Base-by-base conservation (phyloP, 2,113 vertebrate species). In the Apistogramma diplotaenia region DNA sequence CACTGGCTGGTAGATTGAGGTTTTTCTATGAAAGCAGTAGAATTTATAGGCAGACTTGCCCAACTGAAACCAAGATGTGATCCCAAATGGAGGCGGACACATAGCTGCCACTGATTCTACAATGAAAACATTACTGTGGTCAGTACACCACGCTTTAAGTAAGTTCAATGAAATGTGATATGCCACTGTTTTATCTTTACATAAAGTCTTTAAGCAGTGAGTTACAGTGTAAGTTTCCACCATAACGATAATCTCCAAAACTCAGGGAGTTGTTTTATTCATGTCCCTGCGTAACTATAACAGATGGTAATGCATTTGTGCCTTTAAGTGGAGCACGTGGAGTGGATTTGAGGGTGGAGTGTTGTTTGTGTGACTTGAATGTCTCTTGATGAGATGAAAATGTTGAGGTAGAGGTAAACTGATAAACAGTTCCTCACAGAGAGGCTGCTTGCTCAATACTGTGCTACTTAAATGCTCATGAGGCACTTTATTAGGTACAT, bases 401-500 rank as follows among this genome's bases (percentile, higher is more conserved):
- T 67, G 29, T 51, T 91, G 89, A 91, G 87, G 91, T 90, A 93
- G 89, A 77, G 67, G 35, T 65, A 58, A 79, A 74, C 71, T 31
- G 31, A 79, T 31, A 27, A 15, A 70, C 29, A 46, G 51, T 43
- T 49, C 16, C 23, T 79, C n/a, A 9, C 7, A 23, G 73, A 83
- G 31, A 62, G 29, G 33, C 31, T 43, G 9, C 35, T 58, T 70
- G 19, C 21, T 83, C 11, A 72, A 18, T 55, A 77, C 29, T 58
- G 40, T 49, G 13, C 23, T 67, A 67, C 23, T 29, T 29, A 0
- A 5, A 49, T 4, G 4, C 13, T 35, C 33, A 35, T 35, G 33
- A 35, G 33, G 11, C 21, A 65, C 43, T 65, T 43, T 65, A 70
- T 67, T 46, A 67, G 61, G 62, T 27, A 67, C 40, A 46, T 0